These are phyloP conservation scores for Sciurus carolinensis DNA, from an alignment of 2,797 vertebrate genomes.

Conservation along the genomic window DNA sequence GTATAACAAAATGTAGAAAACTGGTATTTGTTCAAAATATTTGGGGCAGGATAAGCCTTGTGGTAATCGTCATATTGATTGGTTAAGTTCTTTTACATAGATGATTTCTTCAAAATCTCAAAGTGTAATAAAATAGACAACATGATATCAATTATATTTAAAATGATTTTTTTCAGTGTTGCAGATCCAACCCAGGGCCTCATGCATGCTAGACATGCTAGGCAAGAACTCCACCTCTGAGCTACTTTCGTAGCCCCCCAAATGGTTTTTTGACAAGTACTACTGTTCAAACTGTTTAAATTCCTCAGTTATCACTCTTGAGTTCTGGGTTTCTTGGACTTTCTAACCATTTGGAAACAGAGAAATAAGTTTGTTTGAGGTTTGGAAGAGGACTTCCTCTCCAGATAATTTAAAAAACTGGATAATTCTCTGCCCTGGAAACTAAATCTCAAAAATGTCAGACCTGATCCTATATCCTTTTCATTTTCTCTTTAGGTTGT, in stretches of 20 bases:
- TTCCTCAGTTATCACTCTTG: neutral
- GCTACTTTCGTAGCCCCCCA: neutral
- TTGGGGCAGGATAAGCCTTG: neutral
- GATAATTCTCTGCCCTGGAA: neutral
- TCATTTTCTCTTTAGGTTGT: neutral
- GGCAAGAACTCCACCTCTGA: neutral
- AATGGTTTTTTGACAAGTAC: neutral
- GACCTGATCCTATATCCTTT: neutral
- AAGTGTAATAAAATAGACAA: constrained; percentile 35
- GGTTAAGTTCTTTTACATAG: neutral
- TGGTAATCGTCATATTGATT: constrained; percentile 10
- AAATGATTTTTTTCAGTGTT: constrained; percentile 11
- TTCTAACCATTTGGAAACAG: neutral
- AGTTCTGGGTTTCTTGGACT: neutral
- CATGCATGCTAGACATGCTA: neutral
- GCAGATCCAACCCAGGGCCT: neutral
- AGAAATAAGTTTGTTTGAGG: neutral
- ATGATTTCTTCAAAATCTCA: constrained; percentile 54
- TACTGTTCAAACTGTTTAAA: neutral
- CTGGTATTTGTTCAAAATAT: neutral
- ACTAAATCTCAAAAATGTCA: neutral
- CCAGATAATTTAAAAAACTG: neutral
- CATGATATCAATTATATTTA: constrained; percentile 15
- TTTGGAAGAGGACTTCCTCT: neutral
- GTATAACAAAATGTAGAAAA: constrained; percentile 51